phyloP scores from a whole-genome alignment of 2,113 vertebrate species.

The Hippoglossus stenolepis region DNA sequence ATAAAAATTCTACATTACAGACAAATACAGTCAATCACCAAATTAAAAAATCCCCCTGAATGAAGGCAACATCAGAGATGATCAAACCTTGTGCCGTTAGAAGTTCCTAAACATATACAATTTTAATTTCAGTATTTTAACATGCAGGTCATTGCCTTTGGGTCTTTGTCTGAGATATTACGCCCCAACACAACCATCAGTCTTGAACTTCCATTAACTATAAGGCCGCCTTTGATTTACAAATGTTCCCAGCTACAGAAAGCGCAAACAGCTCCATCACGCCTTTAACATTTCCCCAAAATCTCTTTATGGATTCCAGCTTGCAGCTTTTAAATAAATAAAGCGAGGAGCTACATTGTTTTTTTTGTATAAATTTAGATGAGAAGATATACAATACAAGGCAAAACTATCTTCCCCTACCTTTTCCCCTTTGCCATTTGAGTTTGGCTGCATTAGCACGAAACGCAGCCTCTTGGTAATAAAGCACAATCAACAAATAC shows the following conservation, averaged over 20 bases:
- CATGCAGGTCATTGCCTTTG: neutral
- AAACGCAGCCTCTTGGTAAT: neutral
- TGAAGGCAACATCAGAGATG: too few relatives aligned
- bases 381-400: neutral
- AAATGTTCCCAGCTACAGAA: neutral
- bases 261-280: neutral
- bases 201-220: neutral
- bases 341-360: neutral
- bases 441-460: neutral
- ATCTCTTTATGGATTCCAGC: neutral
- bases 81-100: too few relatives aligned
- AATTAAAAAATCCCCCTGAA: too few relatives aligned
- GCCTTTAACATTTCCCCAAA: neutral
- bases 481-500: constrained; percentile 19
- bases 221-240: neutral
- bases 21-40: too few relatives aligned
- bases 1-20: too few relatives aligned
- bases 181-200: neutral
- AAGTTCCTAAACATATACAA: neutral
- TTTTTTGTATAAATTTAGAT: too few relatives aligned
- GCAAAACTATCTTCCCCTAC: neutral
- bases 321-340: neutral
- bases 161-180: neutral
- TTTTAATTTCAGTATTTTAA: neutral
- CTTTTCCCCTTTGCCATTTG: neutral